Conservation (phyloP, 2,113 vertebrate genomes). For the Sigmodon hispidus region DNA sequence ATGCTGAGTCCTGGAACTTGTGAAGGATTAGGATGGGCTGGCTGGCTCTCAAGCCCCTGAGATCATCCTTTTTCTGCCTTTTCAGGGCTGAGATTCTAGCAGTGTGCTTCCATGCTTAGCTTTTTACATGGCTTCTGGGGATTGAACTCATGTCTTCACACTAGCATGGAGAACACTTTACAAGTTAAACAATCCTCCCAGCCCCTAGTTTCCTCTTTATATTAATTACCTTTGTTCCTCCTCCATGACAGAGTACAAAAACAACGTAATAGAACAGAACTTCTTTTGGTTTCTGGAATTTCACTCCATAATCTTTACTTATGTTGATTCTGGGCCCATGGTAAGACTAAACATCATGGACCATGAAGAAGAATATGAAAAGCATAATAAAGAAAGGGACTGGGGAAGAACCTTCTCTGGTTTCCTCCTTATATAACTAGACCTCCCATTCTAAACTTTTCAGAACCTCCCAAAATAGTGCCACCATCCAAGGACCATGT, state of each 20-base stretch:
- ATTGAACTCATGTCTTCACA: neutral
- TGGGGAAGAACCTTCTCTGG: neutral
- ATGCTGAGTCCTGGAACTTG: neutral
- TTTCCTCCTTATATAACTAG: neutral
- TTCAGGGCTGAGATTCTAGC: neutral
- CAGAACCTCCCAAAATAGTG: neutral
- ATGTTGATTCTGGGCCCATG: neutral
- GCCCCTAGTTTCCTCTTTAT: neutral
- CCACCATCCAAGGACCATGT: neutral
- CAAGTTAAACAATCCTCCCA: neutral
- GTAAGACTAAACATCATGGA: neutral
- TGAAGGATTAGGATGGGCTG: neutral
- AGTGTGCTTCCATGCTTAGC: neutral
- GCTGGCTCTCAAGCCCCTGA: neutral
- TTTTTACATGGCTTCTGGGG: neutral
- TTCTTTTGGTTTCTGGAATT: neutral
- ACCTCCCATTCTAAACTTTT: neutral
- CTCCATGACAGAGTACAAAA: neutral
- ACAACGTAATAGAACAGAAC: neutral
- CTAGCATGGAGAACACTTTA: neutral
- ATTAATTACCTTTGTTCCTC: neutral
- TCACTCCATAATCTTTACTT: neutral
- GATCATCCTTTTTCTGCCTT: neutral
- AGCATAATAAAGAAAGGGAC: too few species aligned
- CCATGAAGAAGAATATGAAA: neutral